Evolutionary conservation across 1,140 invertebrate species (phyloP), one percentile per base, ranked within the genome.

Genomic region (Geopemphigus sp.): DNA sequence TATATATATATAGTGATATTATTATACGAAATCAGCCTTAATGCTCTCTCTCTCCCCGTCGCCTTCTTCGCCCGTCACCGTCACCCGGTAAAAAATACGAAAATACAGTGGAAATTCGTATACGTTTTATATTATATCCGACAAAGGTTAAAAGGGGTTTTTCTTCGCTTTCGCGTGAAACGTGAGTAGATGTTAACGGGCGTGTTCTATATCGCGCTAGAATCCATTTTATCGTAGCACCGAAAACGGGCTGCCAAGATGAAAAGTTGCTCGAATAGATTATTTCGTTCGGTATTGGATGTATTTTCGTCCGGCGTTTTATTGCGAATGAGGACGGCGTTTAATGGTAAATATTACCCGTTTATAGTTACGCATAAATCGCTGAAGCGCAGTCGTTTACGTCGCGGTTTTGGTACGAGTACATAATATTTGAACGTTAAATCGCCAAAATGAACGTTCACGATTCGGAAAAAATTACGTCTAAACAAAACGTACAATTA

Each of bases 11-110:
- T 47, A 66, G 66, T 53, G 24, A 70, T 70, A 70, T 47, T 64
- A 64, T 64, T 70, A 70, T 70, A 70, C 66, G 15, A 50, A 70
- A 45, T 70, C 66, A 53, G 66, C 66, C 45, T 70, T 70, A 70
- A 70, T 70, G 22, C 66, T 70, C 24, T 70, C 45, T 15, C 39
- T 66, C 63, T 29, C 29, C 1, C 14, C 32, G 1, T 14, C 47
- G 47, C 39, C 32, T 66, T 45, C 64, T 4, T 50, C 47, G 32
- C 32, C 32, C 32, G 32, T 39, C 8, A 39, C 32, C 32, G 15
- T 70, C 50, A 14, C 22, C 50, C 22, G 5, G 66, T 14, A 50
- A 70, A 70, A 50, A 50, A 50, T 45, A 70, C 22, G 45, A 50
- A 47, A 53, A 70, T 53, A 53, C 66, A 50, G 66, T 70, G 45